phyloP scores from a whole-genome alignment of 2,113 vertebrate species.

The Sorex araneus region DNA sequence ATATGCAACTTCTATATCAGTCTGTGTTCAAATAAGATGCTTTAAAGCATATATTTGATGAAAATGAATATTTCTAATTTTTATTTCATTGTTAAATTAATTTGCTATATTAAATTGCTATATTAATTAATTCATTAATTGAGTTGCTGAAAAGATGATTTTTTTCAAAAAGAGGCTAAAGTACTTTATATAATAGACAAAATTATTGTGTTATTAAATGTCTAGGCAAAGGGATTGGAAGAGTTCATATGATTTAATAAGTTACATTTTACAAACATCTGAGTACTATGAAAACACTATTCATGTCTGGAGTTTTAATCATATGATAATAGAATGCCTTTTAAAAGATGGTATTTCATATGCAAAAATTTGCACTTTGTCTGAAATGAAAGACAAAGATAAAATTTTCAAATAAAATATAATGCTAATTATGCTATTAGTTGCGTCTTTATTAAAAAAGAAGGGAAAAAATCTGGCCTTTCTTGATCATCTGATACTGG shows the following conservation, averaged over 20 bases:
- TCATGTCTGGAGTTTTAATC: background rate
- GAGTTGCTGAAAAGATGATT: too few species aligned
- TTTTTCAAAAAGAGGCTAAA: background rate
- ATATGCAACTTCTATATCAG: background rate
- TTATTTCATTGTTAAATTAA: background rate
- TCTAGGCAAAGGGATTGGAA: too few species aligned
- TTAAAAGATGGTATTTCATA: background rate
- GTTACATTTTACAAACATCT: background rate
- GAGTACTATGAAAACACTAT: background rate
- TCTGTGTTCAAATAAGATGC: background rate
- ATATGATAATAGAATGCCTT: background rate
- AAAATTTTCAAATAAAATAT: background rate
- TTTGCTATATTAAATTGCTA: background rate
- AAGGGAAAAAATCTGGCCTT: background rate
- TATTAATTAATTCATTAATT: background rate
- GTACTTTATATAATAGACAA: background rate
- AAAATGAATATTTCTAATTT: background rate
- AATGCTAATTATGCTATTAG: background rate
- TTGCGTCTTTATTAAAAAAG: background rate
- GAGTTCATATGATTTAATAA: background rate
- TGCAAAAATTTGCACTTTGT: background rate
- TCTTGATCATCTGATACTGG: background rate
- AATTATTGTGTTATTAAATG: background rate
- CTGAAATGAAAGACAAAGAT: background rate
- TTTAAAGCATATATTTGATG: background rate